Evolutionary conservation across 2,113 vertebrate species (phyloP), one percentile per base, ranked within the genome.

Genomic region (Oenanthe melanoleuca): DNA sequence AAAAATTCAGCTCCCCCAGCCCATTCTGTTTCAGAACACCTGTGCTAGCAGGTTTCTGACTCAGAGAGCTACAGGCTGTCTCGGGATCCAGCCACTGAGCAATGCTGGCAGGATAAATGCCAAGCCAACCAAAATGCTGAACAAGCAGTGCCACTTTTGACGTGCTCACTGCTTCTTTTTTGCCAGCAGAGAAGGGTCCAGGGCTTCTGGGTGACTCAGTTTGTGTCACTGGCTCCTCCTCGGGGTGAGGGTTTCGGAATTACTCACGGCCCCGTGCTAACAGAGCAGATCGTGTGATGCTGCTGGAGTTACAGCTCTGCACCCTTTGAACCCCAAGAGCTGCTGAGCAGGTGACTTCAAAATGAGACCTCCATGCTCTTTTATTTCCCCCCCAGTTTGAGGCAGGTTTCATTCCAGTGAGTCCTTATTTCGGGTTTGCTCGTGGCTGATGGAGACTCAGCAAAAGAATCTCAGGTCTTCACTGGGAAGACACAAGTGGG

Each of bases 201-300:
- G 3, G 52, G 44, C 61, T 79, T 44, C n/a, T 87, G 84, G 56
- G 65, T 82, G 81, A 77, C 92, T 93, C 78, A 53, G 55, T 82
- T 40, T 9, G 64, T 93, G 77, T 53, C 74, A 17, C 40, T 72
- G 89, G 61, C 78, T 82, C 31, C 50, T 15, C 31, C 80, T 80
- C 72, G 91, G 18, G 77, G 33, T 71, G 91, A 88, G 65, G 72
- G 92, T 96, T 96, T 96, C 66, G 0, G 78, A 87, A 94, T 96
- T 60, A 87, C 92, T 96, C 93, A 91, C 29, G 17, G 70, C 13
- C 47, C 56, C 31, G 6, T 2, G 63, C 61, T 87, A 93, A 88
- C 15, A 10, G 29, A 50, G 49, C 5, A 0, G 26, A 33, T 45
- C 2, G 1, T 3, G 0, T 40, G 69, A 45, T 2, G 11, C 44